These are phyloP conservation scores for Catharus fuscescens DNA, from an alignment of 2,113 vertebrate genomes.

Conservation along the genomic window DNA sequence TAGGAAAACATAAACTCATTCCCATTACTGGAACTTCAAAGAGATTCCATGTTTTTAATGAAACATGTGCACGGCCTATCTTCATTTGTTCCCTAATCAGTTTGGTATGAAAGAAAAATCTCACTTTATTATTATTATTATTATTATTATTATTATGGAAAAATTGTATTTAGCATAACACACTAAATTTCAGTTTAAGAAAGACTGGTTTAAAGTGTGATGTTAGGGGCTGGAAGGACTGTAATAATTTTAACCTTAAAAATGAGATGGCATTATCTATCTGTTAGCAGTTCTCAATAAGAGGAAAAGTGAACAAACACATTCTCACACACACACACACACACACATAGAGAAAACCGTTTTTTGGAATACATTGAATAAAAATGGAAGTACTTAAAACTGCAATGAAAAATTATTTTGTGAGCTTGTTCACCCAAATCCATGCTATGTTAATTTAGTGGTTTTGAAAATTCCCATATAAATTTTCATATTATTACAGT, in stretches of 20 bases:
- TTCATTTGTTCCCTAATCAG: neutral
- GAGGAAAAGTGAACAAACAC: neutral
- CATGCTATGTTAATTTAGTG: neutral
- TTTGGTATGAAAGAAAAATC: neutral
- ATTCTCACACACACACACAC: fast-evolving
- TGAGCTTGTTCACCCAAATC: neutral
- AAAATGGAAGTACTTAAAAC: neutral
- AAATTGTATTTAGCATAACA: neutral
- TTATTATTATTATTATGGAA: neutral
- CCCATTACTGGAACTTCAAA: neutral
- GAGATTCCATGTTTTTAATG: neutral
- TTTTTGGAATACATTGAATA: neutral
- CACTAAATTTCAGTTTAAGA: neutral
- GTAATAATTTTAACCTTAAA: neutral
- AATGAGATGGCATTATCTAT: neutral
- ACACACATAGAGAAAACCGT: fast-evolving
- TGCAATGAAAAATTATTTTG: neutral
- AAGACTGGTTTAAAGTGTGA: neutral
- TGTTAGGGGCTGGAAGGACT: neutral
- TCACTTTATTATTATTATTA: too few relatives aligned
- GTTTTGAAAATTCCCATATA: neutral
- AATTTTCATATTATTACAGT: neutral
- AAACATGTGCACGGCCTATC: neutral
- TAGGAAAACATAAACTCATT: neutral
- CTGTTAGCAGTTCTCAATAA: neutral